Evolutionary conservation across 2,888 invertebrate genomes (phyloP).

Genomic region (Maniola hyperantus): DNA sequence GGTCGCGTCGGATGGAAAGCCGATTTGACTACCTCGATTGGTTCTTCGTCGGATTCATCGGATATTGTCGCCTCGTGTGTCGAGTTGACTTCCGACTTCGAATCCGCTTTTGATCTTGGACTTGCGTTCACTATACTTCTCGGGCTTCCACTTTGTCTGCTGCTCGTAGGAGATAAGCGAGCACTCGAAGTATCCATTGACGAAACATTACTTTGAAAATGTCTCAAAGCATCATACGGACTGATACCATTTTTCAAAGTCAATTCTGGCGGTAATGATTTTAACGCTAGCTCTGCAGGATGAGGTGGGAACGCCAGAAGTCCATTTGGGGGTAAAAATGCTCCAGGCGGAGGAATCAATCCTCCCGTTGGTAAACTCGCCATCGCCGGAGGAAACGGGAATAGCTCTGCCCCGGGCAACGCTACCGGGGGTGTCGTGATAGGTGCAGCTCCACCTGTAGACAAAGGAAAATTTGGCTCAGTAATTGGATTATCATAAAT

Average conservation of each 20-base stretch:
- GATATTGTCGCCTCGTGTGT: slow-evolving; percentile 84
- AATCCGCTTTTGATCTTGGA: slow-evolving; percentile 79
- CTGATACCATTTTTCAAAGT: slow-evolving; percentile 80
- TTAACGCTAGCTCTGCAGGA: slow-evolving; percentile 76
- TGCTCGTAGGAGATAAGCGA: slow-evolving; percentile 81
- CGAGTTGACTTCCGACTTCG: slow-evolving; percentile 84
- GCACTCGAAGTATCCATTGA: slow-evolving; percentile 76
- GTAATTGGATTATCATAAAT: slow-evolving; percentile 41
- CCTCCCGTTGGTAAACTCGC: slow-evolving; percentile 72
- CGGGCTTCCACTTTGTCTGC: slow-evolving; percentile 81
- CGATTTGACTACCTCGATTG: slow-evolving; percentile 89
- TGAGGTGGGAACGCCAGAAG: slow-evolving; percentile 80
- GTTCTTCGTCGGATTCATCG: slow-evolving; percentile 87
- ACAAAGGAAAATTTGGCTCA: slow-evolving; percentile 52
- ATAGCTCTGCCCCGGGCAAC: slow-evolving; percentile 71
- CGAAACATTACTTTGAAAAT: slow-evolving; percentile 72
- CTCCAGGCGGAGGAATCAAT: slow-evolving; percentile 82
- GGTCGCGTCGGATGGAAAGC: slow-evolving; percentile 87
- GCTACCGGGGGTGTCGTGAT: slow-evolving; percentile 65
- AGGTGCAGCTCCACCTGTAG: slow-evolving; percentile 72
- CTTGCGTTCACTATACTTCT: slow-evolving; percentile 68
- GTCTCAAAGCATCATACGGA: slow-evolving; percentile 81
- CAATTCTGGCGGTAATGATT: slow-evolving; percentile 75
- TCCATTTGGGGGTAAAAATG: slow-evolving; percentile 80
- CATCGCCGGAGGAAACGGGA: slow-evolving; percentile 72